A percentile compares a stretch with the other conserved stretches of the same genome.
phyloP scores from a whole-genome alignment of 2,113 vertebrate species.

The Morphnarchus princeps region DNA sequence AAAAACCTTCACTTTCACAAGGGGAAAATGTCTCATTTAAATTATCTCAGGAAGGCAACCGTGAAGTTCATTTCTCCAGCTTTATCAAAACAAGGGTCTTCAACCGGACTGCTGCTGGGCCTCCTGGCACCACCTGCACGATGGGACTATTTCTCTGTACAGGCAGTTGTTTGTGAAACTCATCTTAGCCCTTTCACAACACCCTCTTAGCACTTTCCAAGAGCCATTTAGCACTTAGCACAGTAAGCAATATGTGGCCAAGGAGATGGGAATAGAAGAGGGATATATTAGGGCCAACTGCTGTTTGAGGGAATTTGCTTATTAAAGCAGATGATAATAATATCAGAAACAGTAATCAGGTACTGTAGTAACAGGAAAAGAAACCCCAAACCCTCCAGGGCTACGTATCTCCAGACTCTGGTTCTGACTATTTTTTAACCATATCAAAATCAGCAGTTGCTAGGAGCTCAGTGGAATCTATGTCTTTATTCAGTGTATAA shows the following conservation, averaged over 20 bases:
- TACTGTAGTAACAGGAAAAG: not conserved
- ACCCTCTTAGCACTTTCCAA: constrained; percentile 31
- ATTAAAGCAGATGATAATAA: not conserved
- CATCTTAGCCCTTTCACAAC: not conserved
- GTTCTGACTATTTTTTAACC: not conserved
- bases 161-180: not conserved
- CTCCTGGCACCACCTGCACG: not conserved
- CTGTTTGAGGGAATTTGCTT: constrained; percentile 12
- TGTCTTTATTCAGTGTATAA: not conserved
- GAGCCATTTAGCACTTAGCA: constrained; percentile 37
- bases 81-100: not conserved
- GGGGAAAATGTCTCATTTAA: not conserved
- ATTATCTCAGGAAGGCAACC: not conserved
- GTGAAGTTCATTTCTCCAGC: not conserved
- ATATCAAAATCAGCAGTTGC: not conserved
- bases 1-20: not conserved
- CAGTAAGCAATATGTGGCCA: not conserved
- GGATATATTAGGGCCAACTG: not conserved
- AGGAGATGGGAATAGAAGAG: not conserved
- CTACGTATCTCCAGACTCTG: not conserved
- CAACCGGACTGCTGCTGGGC: not conserved
- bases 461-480: not conserved
- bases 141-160: not conserved
- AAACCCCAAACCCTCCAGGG: not conserved
- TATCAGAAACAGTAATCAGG: not conserved